phyloP scores from a whole-genome alignment of 2,113 vertebrate species.

The Hoplias malabaricus region DNA sequence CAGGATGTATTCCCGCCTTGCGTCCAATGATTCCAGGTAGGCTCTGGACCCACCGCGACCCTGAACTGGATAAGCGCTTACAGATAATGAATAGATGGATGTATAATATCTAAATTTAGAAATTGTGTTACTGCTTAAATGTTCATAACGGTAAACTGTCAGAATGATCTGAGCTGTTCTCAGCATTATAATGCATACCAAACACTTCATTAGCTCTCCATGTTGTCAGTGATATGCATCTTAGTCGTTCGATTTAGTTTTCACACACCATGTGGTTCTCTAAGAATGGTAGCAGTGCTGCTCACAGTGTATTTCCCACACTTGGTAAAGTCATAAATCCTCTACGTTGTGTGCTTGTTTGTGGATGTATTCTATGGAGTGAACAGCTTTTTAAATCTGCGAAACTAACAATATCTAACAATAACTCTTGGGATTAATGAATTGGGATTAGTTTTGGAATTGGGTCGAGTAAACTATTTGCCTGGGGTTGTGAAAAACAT shows the following conservation, averaged over 20 bases:
- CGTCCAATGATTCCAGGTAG: no score
- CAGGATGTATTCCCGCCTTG: no score
- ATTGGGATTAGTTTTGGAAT: background rate
- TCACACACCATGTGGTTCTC: background rate
- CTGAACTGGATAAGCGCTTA: no score
- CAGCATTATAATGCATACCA: no score
- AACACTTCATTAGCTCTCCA: background rate
- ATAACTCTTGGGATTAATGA: background rate
- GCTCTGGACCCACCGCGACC: no score
- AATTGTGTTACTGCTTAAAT: no score
- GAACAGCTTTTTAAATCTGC: no score
- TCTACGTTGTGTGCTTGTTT: no score
- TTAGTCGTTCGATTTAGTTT: background rate
- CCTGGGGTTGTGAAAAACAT: background rate
- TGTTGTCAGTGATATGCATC: background rate
- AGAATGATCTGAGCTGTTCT: no score
- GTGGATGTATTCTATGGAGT: background rate
- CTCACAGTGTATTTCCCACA: background rate
- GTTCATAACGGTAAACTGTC: no score
- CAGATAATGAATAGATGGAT: no score
- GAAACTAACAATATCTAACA: background rate
- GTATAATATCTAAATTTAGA: no score
- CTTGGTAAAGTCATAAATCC: background rate
- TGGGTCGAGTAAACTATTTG: background rate
- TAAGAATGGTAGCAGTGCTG: background rate